Percentiles rank a stretch among this genome's conserved stretches.
phyloP scores from a whole-genome alignment of 2,888 invertebrate species.

The Cephus spinipes region DNA sequence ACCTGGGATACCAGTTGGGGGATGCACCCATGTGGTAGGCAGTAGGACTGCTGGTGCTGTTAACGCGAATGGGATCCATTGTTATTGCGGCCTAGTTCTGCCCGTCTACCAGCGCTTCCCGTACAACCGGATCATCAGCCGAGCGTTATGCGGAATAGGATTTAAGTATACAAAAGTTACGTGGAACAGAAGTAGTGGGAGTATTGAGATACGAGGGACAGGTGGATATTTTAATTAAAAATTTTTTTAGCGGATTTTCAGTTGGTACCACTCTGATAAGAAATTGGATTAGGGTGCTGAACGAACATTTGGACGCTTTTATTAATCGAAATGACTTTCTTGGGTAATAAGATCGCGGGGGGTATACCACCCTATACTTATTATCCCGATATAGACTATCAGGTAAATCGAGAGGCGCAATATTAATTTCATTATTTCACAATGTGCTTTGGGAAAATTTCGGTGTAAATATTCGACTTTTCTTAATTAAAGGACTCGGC shows the following conservation, averaged over 20 bases:
- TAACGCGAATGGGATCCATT: slow-evolving; percentile 50
- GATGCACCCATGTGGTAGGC: not conserved
- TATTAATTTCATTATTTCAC: not conserved
- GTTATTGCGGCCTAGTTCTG: slow-evolving; percentile 57
- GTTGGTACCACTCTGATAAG: not conserved
- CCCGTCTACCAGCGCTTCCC: slow-evolving; percentile 32
- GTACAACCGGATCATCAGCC: not conserved
- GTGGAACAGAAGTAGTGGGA: not conserved
- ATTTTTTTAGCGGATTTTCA: not conserved
- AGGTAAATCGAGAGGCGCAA: not conserved
- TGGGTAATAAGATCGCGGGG: not conserved
- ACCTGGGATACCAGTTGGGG: not conserved
- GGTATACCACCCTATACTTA: not conserved
- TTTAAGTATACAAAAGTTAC: not conserved
- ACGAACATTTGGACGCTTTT: not conserved
- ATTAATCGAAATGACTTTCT: not conserved
- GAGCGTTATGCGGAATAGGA: not conserved
- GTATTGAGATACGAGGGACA: not conserved
- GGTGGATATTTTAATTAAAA: not conserved
- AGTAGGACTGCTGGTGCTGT: slow-evolving; percentile 23
- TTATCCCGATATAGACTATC: not conserved
- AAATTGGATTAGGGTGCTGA: not conserved
- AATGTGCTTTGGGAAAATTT: not conserved
- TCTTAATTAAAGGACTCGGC: slow-evolving; percentile 42
- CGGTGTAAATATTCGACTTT: not conserved